Percentiles rank a stretch among this genome's conserved stretches.
Conservation (phyloP, 2,888 invertebrate species). For the Reticulitermes lucifugus region DNA sequence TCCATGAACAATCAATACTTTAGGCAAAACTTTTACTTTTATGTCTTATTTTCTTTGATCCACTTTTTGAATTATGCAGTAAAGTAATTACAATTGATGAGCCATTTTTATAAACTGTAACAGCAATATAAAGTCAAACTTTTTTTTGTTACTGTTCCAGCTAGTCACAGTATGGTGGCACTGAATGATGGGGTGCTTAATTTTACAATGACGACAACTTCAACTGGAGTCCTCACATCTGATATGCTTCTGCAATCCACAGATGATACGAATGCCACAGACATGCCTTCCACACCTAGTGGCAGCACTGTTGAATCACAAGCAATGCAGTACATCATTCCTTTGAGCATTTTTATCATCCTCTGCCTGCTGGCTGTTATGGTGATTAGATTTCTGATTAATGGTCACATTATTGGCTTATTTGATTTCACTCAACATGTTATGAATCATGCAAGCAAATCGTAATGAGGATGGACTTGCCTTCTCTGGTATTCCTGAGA, state of each 20-base stretch:
- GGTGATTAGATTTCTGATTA: neutral
- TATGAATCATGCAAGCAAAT: neutral
- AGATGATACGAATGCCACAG: constrained; percentile 8
- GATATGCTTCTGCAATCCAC: neutral
- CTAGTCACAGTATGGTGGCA: neutral
- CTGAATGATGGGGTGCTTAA: neutral
- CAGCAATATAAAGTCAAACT: no score
- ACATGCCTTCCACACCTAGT: neutral
- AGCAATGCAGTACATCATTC: neutral
- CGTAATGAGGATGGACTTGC: neutral
- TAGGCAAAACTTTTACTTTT: no score
- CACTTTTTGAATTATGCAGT: no score
- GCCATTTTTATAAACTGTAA: no score
- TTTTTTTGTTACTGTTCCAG: neutral
- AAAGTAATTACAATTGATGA: no score
- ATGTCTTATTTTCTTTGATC: no score
- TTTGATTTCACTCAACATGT: neutral
- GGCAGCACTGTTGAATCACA: neutral
- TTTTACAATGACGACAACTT: no score
- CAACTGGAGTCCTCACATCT: no score
- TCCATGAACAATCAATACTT: no score
- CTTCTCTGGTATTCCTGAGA: no score
- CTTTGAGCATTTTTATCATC: constrained; percentile 23
- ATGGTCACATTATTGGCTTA: neutral
- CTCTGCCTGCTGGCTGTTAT: neutral